A percentile compares a stretch with the other conserved stretches of the same genome.
Conservation (phyloP, 2,797 vertebrate genomes). For the Paratrypauchen microcephalus region DNA sequence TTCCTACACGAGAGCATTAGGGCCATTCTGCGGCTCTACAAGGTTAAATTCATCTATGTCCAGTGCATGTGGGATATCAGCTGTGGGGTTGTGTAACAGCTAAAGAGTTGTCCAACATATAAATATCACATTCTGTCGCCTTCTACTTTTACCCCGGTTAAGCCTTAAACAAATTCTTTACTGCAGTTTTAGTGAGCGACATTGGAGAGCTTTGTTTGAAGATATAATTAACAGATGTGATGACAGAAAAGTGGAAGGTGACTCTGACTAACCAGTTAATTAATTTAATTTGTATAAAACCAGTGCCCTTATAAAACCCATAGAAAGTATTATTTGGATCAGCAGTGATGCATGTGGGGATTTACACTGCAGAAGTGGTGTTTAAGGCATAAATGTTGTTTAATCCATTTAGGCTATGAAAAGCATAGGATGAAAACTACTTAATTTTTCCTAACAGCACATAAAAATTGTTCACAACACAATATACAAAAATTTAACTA, state of each 20-base stretch:
- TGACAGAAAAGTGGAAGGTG: neutral
- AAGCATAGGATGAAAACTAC: too few relatives aligned
- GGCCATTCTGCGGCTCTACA: slow-evolving; percentile 91
- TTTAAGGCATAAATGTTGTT: too few relatives aligned
- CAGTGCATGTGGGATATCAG: neutral
- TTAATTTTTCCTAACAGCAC: too few relatives aligned
- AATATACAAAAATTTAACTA: too few relatives aligned
- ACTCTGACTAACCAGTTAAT: neutral
- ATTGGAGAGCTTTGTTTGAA: slow-evolving; percentile 8
- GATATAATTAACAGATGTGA: neutral
- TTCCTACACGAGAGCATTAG: slow-evolving; percentile 96
- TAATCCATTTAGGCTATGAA: too few relatives aligned
- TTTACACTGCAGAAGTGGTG: too few relatives aligned
- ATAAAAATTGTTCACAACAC: too few relatives aligned
- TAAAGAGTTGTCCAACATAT: slow-evolving; percentile 3
- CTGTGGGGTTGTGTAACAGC: slow-evolving; percentile 10
- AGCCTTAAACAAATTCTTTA: neutral
- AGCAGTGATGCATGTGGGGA: too few relatives aligned
- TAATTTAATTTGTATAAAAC: neutral
- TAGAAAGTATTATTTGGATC: neutral
- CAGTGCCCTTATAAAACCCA: neutral
- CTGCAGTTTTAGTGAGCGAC: neutral
- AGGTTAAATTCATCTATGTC: slow-evolving; percentile 73
- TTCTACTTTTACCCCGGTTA: slow-evolving; percentile 18
- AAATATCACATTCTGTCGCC: slow-evolving; percentile 9